Evolutionary conservation across 2,888 invertebrate species (phyloP), one percentile per base, ranked within the genome.

Genomic region (Volucella bombylans): DNA sequence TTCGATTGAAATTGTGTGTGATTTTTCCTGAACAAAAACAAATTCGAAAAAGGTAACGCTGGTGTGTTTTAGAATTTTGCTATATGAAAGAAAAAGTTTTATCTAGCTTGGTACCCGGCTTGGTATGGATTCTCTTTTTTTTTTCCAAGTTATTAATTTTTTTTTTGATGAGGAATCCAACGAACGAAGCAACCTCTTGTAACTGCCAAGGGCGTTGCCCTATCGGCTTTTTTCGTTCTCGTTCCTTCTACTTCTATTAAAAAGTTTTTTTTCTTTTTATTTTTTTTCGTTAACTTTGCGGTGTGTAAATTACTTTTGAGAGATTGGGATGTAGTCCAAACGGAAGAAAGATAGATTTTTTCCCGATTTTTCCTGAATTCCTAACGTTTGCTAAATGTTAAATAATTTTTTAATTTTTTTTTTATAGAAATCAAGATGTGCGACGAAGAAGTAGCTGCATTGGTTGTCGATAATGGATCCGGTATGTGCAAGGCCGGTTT

Each of bases 401-500:
- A 64, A 55, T 78, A 85, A 85, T 86, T 85, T 86, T 78, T 82
- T 76, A 41, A 31, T 57, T 82, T 77, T 54, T 49, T 78, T 68
- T 45, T 11, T 90, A 54, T 79, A 91, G 91, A 90, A 90, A 89
- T 89, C 90, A 95, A 94, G 92, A 97, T 97, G 97, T 97, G 96
- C 94, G 97, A 98, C 95, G 97, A 98, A 93, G 97, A 98, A 94
- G 97, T 97, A 94, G 97, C 97, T 93, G 96, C 96, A 91, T 95
- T 96, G 92, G 96, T 97, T 91, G 96, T 96, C 90, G 97, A 98
- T 94, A 95, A 96, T 93, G 98, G 98, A 88, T 97, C 97, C 90
- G 96, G 96, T 91, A 97, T 97, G 96, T 97, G 97, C 95, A 97
- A 97, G 92, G 97, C 97, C 92, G 97, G 97, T 88, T 97, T 97